Conservation (phyloP, 2,797 vertebrate genomes). For the Enteromius viviparus region DNA sequence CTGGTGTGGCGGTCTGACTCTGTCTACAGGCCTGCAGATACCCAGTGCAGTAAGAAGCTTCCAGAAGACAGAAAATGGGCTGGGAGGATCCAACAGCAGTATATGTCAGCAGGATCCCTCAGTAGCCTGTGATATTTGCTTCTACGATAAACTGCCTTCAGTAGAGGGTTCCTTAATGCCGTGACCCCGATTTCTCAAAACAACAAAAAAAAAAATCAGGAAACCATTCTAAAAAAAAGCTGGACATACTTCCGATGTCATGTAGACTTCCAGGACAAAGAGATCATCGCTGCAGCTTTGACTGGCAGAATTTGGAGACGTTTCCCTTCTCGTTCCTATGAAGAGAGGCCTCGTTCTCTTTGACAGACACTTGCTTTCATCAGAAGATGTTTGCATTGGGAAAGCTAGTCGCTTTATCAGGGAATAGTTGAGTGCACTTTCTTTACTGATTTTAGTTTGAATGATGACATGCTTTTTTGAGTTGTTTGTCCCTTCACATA, state of each 20-base stretch:
- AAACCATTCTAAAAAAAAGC: neutral
- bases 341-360: slow-evolving; percentile 22
- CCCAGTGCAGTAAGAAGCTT: slow-evolving; percentile 87
- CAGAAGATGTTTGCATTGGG: slow-evolving; percentile 39
- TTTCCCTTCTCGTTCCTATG: slow-evolving; percentile 2
- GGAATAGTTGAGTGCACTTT: slow-evolving; percentile 65
- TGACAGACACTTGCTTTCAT: slow-evolving; percentile 34
- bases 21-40: slow-evolving; percentile 89
- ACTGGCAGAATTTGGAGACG: neutral
- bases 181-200: neutral
- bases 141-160: slow-evolving; percentile 28
- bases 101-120: slow-evolving; percentile 75
- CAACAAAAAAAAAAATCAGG: neutral
- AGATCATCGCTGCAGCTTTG: neutral
- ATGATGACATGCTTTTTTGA: slow-evolving; percentile 42
- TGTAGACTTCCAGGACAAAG: neutral
- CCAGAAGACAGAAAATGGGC: slow-evolving; percentile 82
- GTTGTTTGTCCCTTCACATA: slow-evolving; percentile 35
- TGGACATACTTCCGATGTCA: neutral
- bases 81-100: slow-evolving; percentile 79
- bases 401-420: slow-evolving; percentile 61
- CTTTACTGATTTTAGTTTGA: slow-evolving; percentile 52
- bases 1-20: slow-evolving; percentile 89
- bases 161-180: slow-evolving; percentile 11
- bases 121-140: slow-evolving; percentile 64